Evolutionary conservation across 1,140 invertebrate genomes (phyloP), one percentile per base, ranked within the genome.

Genomic region (Phenacoccus solenopsis): DNA sequence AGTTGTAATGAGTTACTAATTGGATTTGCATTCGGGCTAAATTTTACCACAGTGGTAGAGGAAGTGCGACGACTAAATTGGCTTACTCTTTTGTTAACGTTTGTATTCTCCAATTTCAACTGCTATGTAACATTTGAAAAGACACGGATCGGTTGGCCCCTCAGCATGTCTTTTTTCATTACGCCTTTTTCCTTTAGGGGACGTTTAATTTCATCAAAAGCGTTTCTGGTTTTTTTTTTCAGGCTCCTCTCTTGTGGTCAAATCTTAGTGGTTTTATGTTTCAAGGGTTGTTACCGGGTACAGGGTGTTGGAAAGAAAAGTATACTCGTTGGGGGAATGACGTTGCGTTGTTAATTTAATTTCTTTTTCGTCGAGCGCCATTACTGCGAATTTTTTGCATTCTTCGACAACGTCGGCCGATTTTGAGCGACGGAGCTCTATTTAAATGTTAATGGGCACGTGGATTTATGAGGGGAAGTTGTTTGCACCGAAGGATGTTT

Each of bases 191-290:
- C 4, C 38, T 49, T 49, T 49, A 49, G 38, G 38, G 38, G 38
- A 49, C 38, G 38, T 49, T 49, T 49, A 49, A 49, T 49, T 49
- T 49, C 38, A 49, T 49, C 38, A 49, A 49, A 49, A 49, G 38
- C 38, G 38, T 16, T 49, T 49, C 38, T 49, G 20, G 38, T 4
- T 49, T 49, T 49, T 49, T 49, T 49, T 49, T 49, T n/a, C n/a
- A n/a, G n/a, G n/a, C n/a, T n/a, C n/a, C 38, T 49, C 38, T 49
- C 38, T 49, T 49, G 38, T 49, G 38, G 38, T 49, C 38, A 49
- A 16, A 49, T 49, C 38, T 49, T 49, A 16, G 38, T 49, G 38
- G 38, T 49, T 49, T 49, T 49, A 49, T 49, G 20, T 49, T 49
- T 49, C 38, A 49, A 49, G 38, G 38, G 38, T 49, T 49, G 38